These are phyloP conservation scores for Drosophila setifemur DNA, from an alignment of 1,140 invertebrate species.

Conservation along the genomic window DNA sequence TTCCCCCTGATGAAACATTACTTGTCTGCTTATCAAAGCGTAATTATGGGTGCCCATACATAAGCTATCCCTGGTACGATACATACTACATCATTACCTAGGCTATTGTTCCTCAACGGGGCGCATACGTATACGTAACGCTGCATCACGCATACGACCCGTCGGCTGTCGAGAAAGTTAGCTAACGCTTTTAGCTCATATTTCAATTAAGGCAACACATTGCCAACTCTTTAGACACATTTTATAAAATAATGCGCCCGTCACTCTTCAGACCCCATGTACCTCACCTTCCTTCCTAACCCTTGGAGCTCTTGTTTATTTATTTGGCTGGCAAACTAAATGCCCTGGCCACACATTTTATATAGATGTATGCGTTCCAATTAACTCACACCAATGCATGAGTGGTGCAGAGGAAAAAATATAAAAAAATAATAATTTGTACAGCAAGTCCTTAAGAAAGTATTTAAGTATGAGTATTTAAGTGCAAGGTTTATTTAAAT, in stretches of 20 bases:
- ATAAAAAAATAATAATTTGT: no score
- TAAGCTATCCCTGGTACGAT: conserved; percentile 28
- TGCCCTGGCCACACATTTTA: conserved; percentile 39
- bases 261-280: not conserved
- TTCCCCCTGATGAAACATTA: conserved; percentile 44
- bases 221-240: conserved; percentile 50
- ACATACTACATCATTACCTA: conserved; percentile 61
- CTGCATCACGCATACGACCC: conserved; percentile 38
- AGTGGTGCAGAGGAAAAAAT: not conserved
- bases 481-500: no score
- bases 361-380: conserved; percentile 60
- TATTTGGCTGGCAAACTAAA: conserved; percentile 61
- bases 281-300: not conserved
- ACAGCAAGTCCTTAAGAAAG: no score
- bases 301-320: conserved; percentile 31
- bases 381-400: conserved; percentile 50
- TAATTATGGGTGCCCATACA: conserved; percentile 66
- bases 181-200: conserved; percentile 46
- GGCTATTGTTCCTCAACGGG: conserved; percentile 45
- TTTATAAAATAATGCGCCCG: conserved; percentile 53
- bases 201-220: conserved; percentile 55
- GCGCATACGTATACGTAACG: conserved; percentile 13
- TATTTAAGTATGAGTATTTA: no score
- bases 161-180: conserved; percentile 29
- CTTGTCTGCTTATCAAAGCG: conserved; percentile 77